A percentile compares a stretch with the other conserved stretches of the same genome.
phyloP scores from a whole-genome alignment of 1,140 invertebrate species.

The Chrysopa pallens region DNA sequence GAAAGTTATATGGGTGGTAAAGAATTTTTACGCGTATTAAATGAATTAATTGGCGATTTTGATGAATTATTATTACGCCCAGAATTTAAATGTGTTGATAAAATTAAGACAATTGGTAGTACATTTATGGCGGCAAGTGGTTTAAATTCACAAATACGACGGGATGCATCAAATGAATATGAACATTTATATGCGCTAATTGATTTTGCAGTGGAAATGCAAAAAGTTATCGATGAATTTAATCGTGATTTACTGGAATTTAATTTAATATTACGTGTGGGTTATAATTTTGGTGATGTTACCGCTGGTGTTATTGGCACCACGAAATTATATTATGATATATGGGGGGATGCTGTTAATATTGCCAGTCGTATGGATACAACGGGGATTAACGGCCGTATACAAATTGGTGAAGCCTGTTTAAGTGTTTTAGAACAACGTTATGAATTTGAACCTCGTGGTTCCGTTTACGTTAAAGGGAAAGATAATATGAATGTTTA shows the following conservation, averaged over 20 bases:
- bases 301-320: constrained; percentile 94
- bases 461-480: constrained; percentile 83
- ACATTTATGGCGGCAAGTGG: constrained; percentile 97
- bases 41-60: constrained; percentile 89
- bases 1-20: constrained; percentile 84
- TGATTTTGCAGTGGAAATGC: constrained; percentile 77
- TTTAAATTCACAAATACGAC: constrained; percentile 55
- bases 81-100: constrained; percentile 81
- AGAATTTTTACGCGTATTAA: constrained; percentile 84
- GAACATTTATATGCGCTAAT: constrained; percentile 72
- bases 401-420: constrained; percentile 69
- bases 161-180: constrained; percentile 38
- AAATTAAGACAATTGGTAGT: constrained; percentile 95
- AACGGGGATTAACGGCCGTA: constrained; percentile 65
- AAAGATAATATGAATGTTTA: constrained; percentile 89
- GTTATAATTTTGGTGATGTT: constrained; percentile 72
- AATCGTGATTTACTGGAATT: constrained; percentile 78
- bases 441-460: constrained; percentile 66
- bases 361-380: constrained; percentile 94
- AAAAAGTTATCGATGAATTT: constrained; percentile 70
- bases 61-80: constrained; percentile 72
- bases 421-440: constrained; percentile 38
- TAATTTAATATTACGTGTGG: constrained; percentile 78
- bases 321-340: constrained; percentile 90
- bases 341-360: constrained; percentile 97